phyloP scores from a whole-genome alignment of 2,888 invertebrate species.

The Bellardia pandia region DNA sequence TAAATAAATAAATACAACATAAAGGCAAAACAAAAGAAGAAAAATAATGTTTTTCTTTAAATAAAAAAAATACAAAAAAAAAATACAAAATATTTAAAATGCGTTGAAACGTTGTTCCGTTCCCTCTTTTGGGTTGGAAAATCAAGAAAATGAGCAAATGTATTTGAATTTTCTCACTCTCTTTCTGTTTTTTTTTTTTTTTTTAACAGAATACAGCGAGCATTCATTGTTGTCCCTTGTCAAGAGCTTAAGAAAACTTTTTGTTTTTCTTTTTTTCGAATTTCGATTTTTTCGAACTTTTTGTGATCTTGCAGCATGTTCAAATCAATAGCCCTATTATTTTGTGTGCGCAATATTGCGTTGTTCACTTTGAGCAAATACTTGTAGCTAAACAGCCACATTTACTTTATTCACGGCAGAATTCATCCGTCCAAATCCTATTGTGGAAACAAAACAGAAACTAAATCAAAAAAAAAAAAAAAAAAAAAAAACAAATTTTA shows the following conservation, averaged over 20 bases:
- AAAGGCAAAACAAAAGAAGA: conserved; percentile 32
- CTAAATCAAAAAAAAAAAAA: conserved; percentile 49
- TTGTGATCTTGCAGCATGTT: conserved; percentile 25
- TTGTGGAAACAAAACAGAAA: conserved; percentile 61
- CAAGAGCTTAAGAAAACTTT: not conserved
- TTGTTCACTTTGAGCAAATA: conserved; percentile 81
- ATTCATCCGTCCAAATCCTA: conserved; percentile 74
- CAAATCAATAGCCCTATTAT: conserved; percentile 41
- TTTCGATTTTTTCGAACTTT: conserved; percentile 63
- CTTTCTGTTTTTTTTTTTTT: too few species aligned
- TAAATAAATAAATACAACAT: conserved; percentile 50
- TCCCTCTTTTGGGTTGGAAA: not conserved
- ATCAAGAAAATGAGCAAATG: not conserved
- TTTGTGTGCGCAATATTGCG: conserved; percentile 61
- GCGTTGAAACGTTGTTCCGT: not conserved
- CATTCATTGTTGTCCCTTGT: not conserved
- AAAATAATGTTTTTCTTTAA: conserved; percentile 40
- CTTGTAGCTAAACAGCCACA: conserved; percentile 81
- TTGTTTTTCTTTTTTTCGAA: not conserved
- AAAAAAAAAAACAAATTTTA: conserved; percentile 25
- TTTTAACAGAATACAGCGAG: too few species aligned
- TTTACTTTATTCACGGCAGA: conserved; percentile 80
- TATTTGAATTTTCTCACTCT: not conserved
- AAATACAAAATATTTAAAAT: conserved; percentile 8
- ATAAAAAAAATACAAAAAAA: conserved; percentile 16